Evolutionary conservation across 2,797 vertebrate species (phyloP).

Genomic region (Lophura swinhoii): DNA sequence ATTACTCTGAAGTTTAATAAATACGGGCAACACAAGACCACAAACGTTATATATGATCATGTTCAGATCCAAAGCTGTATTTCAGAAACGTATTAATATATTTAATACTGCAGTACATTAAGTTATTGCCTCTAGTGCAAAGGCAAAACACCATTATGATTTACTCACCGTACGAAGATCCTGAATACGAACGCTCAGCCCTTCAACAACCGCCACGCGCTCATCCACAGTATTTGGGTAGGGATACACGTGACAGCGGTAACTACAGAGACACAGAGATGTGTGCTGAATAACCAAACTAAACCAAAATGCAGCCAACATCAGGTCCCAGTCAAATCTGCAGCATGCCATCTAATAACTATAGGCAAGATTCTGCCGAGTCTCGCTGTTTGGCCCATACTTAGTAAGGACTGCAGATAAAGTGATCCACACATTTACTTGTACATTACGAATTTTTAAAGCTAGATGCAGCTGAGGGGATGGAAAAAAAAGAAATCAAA

Average conservation of each 20-base stretch:
- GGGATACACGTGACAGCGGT: slow-evolving; percentile 96
- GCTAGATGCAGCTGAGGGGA: neutral
- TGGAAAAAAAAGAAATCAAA: neutral
- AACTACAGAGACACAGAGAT: slow-evolving; percentile 77
- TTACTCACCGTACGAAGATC: slow-evolving; percentile 91
- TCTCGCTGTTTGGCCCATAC: neutral
- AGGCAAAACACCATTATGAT: fast-evolving
- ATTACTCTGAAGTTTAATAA: neutral
- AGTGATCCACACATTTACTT: neutral
- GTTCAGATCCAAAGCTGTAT: neutral
- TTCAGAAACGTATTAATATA: neutral
- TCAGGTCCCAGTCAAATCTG: neutral
- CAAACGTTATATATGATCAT: fast-evolving
- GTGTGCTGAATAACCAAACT: neutral
- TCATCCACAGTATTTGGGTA: slow-evolving; percentile 91
- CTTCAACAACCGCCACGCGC: slow-evolving; percentile 88
- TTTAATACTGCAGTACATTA: neutral
- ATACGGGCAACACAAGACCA: fast-evolving
- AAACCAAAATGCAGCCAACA: neutral
- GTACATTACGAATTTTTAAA: neutral
- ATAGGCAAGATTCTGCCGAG: fast-evolving
- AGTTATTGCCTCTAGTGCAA: fast-evolving
- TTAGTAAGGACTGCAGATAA: neutral
- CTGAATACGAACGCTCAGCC: slow-evolving; percentile 90
- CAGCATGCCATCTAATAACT: neutral